Evolutionary conservation across 2,888 invertebrate genomes (phyloP).

Genomic region (Chrysolina americana): DNA sequence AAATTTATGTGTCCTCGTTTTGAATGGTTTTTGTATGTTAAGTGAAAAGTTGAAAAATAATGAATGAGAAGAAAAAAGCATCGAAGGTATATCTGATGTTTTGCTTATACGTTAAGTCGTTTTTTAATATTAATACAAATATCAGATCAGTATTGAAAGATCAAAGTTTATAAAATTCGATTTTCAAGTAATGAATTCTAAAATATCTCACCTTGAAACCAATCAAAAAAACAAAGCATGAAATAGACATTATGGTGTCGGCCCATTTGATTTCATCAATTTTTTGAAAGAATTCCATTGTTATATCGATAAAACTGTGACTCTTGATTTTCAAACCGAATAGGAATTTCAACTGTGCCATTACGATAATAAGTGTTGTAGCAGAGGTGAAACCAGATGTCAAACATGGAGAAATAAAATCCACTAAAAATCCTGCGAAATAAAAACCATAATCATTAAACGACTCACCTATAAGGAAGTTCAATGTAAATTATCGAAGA

Average conservation of each 20-base stretch:
- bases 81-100: too few relatives aligned
- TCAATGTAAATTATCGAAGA: too few relatives aligned
- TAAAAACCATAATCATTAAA: too few relatives aligned
- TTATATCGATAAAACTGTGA: constrained; percentile 77
- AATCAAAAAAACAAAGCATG: constrained; percentile 78
- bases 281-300: constrained; percentile 70
- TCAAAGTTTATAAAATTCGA: too few relatives aligned
- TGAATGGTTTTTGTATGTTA: too few relatives aligned
- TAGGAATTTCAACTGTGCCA: constrained; percentile 82
- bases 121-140: too few relatives aligned
- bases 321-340: constrained; percentile 80
- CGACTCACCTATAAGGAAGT: too few relatives aligned
- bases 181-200: neutral
- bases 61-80: too few relatives aligned
- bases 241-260: constrained; percentile 78
- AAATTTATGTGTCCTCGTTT: too few relatives aligned
- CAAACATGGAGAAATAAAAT: constrained; percentile 87
- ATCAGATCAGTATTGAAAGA: too few relatives aligned
- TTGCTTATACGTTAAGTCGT: too few relatives aligned
- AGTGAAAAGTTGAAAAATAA: too few relatives aligned
- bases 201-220: constrained; percentile 74
- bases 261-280: constrained; percentile 71
- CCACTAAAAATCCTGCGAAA: constrained; percentile 83
- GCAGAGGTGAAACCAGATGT: constrained; percentile 90
- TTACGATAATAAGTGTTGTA: constrained; percentile 84